Evolutionary conservation across 1,140 invertebrate genomes (phyloP), one percentile per base, ranked within the genome.

Genomic region (Pogonognathellus flavescens): DNA sequence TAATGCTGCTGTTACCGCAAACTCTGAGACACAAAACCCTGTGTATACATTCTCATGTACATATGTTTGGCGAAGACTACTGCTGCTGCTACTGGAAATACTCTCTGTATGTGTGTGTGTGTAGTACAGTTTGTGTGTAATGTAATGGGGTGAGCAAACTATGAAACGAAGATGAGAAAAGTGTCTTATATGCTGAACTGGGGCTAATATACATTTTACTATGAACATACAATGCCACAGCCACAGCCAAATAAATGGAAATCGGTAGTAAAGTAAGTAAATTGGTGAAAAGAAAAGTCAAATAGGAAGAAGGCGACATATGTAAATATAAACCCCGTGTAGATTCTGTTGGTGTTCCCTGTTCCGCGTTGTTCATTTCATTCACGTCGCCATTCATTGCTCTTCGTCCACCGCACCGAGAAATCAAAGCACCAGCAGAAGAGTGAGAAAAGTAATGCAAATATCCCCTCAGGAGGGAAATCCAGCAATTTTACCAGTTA

Each of bases 321-420:
- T 41, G 70, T 76, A 76, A 76, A 76, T 50, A 50, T 76, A 76
- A 76, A 76, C 49, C 70, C 70, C 6, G 41, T 76, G 70, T 76
- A 25, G 70, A 76, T 49, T 76, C 53, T 57, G 53, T 41, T 41
- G 31, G 31, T 41, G 31, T 66, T 50, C 70, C 49, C 25, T 76
- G 70, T 76, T 76, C 70, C 70, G 70, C 70, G 25, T 76, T 76
- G 70, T 76, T 76, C 70, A 76, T 76, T 76, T 76, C 70, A 76
- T 76, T 76, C 70, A 76, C 70, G 70, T 76, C 70, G 70, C 70
- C 70, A 76, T 76, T 76, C 70, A 76, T 76, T 76, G 70, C 31
- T 31, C 25, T 14, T 31, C 70, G 16, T 76, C 70, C 70, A 49
- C 31, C 31, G 31, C 31, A 7, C 70, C 41, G n/a, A 50, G 31